phyloP scores from a whole-genome alignment of 2,113 vertebrate genomes.

The Melanocharis versteri region DNA sequence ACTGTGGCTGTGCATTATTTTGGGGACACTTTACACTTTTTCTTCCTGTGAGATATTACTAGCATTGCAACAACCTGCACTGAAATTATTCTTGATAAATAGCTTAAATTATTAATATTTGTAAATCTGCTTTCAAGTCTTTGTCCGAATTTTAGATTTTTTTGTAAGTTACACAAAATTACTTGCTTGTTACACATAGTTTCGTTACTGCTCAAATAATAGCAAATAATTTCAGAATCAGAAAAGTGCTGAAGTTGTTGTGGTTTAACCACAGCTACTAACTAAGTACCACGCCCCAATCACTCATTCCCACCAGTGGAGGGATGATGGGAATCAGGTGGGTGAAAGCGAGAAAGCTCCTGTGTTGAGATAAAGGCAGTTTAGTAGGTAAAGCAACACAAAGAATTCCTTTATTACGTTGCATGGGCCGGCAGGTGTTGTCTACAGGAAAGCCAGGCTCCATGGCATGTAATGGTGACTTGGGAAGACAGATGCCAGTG shows the following conservation, averaged over 20 bases:
- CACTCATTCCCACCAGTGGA: neutral
- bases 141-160: neutral
- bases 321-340: neutral
- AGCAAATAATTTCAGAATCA: neutral
- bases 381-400: neutral
- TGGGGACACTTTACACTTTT: neutral
- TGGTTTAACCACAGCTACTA: neutral
- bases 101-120: neutral
- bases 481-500: neutral
- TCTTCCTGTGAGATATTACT: neutral
- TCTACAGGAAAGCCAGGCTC: neutral
- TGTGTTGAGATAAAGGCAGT: neutral
- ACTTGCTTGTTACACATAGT: neutral
- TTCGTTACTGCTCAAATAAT: neutral
- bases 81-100: neutral
- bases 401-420: neutral
- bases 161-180: neutral
- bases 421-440: neutral
- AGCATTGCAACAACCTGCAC: neutral
- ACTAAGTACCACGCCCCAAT: rapidly evolving
- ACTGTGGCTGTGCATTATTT: neutral
- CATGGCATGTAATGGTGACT: neutral
- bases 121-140: neutral
- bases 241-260: neutral
- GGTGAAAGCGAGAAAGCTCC: neutral